Conservation (phyloP, 2,797 vertebrate species). For the Cyclopterus lumpus region DNA sequence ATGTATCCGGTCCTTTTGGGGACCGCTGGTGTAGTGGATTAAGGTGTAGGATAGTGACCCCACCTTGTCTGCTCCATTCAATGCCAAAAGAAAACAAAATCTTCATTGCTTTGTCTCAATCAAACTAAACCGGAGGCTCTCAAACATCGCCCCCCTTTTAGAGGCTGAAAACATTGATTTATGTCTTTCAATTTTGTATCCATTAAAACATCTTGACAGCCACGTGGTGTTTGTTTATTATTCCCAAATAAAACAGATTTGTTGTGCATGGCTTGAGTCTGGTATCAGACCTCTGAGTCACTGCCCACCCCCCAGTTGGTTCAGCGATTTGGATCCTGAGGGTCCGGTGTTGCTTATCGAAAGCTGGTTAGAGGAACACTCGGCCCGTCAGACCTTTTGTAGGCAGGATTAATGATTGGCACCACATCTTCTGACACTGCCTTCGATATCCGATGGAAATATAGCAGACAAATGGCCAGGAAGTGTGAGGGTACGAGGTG, state of each 20-base stretch:
- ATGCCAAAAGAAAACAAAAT: background rate
- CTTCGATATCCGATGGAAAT: background rate
- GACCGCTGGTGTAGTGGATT: background rate
- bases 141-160: background rate
- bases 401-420: background rate
- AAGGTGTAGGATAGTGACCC: background rate
- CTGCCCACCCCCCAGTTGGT: background rate
- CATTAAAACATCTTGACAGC: background rate
- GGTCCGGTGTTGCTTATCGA: background rate
- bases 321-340: background rate
- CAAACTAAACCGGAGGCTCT: background rate
- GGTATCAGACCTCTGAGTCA: background rate
- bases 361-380: background rate
- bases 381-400: background rate
- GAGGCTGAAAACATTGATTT: background rate
- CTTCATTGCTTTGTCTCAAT: background rate
- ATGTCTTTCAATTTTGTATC: background rate
- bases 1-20: no score
- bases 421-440: background rate
- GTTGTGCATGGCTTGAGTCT: background rate
- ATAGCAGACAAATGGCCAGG: background rate
- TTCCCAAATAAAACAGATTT: background rate
- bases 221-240: conserved; percentile 1
- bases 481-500: background rate
- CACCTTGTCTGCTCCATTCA: background rate